phyloP scores from a whole-genome alignment of 2,797 vertebrate species.

The Amazona finschi region DNA sequence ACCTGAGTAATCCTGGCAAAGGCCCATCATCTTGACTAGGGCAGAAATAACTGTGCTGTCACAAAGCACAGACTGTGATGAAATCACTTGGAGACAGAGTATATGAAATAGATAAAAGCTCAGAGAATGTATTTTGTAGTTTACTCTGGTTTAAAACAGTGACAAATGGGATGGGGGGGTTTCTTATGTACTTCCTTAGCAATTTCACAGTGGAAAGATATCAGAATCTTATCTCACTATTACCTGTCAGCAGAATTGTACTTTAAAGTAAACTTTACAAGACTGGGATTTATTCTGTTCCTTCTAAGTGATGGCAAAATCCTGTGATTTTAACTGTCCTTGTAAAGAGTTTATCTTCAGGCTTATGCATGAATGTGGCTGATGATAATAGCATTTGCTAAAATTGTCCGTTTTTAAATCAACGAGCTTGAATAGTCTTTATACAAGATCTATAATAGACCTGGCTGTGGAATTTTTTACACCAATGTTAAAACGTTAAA shows the following conservation, averaged over 20 bases:
- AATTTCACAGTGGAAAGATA: neutral
- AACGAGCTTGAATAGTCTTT: neutral
- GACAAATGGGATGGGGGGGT: neutral
- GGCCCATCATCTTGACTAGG: neutral
- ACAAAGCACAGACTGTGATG: neutral
- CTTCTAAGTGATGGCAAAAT: neutral
- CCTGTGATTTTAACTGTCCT: neutral
- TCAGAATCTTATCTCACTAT: neutral
- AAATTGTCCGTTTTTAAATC: neutral
- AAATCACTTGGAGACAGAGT: neutral
- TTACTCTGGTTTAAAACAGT: neutral
- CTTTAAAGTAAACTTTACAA: neutral
- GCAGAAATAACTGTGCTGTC: neutral
- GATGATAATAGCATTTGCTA: neutral
- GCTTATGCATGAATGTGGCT: neutral
- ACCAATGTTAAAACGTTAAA: neutral
- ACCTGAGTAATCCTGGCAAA: neutral
- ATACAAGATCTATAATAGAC: neutral
- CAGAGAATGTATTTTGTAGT: neutral
- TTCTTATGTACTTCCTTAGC: neutral
- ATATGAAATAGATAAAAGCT: neutral
- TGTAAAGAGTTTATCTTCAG: neutral
- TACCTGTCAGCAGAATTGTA: neutral
- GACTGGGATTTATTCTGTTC: neutral
- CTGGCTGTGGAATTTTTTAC: neutral